phyloP scores from a whole-genome alignment of 1,140 invertebrate species.

The Asobara japonica region DNA sequence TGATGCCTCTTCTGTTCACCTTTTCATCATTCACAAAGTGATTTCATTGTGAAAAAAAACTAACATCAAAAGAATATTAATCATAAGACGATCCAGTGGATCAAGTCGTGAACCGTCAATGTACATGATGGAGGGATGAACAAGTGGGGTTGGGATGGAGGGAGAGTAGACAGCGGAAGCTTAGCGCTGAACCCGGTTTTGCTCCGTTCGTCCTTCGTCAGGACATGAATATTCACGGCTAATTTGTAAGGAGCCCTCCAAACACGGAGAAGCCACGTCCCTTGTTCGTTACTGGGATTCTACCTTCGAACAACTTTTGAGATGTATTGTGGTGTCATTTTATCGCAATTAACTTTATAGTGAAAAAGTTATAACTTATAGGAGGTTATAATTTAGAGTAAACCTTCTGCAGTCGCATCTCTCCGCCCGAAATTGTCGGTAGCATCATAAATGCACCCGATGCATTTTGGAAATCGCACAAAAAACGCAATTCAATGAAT shows the following conservation, averaged over 20 bases:
- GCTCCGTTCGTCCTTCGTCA: not conserved
- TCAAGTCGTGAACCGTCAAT: not conserved
- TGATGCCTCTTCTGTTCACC: not conserved
- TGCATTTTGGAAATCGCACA: too few relatives aligned
- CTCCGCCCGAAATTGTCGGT: too few relatives aligned
- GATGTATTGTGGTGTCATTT: too few relatives aligned
- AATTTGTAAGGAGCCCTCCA: constrained; percentile 63
- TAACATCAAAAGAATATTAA: not conserved
- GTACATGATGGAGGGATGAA: not conserved
- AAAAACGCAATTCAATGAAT: too few relatives aligned
- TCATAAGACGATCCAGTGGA: not conserved
- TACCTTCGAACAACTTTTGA: constrained; percentile 12
- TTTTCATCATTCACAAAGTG: not conserved
- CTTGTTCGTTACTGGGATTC: not conserved
- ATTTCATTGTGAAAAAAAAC: not conserved
- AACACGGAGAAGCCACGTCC: constrained; percentile 45
- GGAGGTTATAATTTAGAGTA: too few relatives aligned
- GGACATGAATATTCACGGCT: constrained; percentile 63
- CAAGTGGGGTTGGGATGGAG: not conserved
- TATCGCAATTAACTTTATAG: not conserved
- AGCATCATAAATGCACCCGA: too few relatives aligned
- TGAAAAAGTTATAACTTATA: not conserved
- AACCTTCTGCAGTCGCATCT: too few relatives aligned
- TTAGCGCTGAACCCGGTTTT: not conserved
- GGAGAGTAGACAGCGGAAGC: not conserved